Evolutionary conservation across 2,888 invertebrate genomes (phyloP), one percentile per base, ranked within the genome.

Genomic region (Galeruca laticollis): DNA sequence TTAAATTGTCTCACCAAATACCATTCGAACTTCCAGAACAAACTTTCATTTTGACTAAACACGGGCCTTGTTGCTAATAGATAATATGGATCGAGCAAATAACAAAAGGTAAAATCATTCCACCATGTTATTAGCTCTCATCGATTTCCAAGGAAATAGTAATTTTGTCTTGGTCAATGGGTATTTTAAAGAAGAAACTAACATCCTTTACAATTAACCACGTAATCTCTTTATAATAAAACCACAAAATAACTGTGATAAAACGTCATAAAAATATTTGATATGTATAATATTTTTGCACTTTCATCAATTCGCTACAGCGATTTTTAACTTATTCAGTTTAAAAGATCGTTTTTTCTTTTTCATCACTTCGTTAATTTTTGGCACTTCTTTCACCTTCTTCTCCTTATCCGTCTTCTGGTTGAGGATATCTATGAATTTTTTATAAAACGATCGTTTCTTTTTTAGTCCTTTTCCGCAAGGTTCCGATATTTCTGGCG

Each of bases 341-440:
- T 69, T 69, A 57, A 62, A 68, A 56, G 63, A 63, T 13, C 20
- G 52, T 35, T 64, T 64, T 43, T 59, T 64, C 51, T 43, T 69
- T n/a, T 31, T 52, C 18, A 40, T 20, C n/a, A 21, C 13, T 15
- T n/a, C 60, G n/a, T 64, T 64, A 11, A 56, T 68, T 59, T 40
- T 21, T 37, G 57, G 51, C 49, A 35, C 54, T 62, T 54, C 57
- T 37, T 57, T 57, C 18, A 43, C 51, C 1, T n/a, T 37, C 1
- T 40, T 31, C 10, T 68, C 40, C 21, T 61, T 68, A 11, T 60
- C 47, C 2, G 21, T 59, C 6, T 68, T 62, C 6, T 57, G 49
- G 13, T 54, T 47, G 18, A 68, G 33, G 21, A 63, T 35, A 37
- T 68, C 56, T n/a, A 21, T 33, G 2, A 52, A 31, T 26, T 62